A percentile compares a stretch with the other conserved stretches of the same genome.
These are phyloP conservation scores for Epinotia nisella DNA, from an alignment of 2,888 invertebrate genomes.

Conservation along the genomic window DNA sequence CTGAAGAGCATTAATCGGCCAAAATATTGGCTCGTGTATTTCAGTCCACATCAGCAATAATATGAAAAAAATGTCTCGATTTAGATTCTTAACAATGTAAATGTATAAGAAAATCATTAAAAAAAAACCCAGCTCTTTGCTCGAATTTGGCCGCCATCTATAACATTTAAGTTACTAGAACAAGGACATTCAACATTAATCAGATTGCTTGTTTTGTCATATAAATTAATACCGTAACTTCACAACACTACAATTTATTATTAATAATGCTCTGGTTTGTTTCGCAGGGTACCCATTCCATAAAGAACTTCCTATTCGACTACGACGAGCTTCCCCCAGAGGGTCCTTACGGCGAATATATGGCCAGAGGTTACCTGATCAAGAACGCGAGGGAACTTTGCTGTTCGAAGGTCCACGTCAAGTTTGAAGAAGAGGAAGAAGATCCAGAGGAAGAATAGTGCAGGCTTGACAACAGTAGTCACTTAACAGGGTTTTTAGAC, in stretches of 20 bases:
- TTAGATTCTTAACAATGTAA: no score
- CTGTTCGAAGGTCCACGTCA: slow-evolving; percentile 46
- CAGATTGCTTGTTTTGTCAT: neutral
- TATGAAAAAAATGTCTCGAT: no score
- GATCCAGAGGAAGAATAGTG: neutral
- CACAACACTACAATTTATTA: neutral
- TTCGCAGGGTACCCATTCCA: slow-evolving; percentile 56
- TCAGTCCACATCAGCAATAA: no score
- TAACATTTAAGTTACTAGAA: neutral
- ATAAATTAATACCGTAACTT: neutral
- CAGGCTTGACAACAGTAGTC: slow-evolving; percentile 6
- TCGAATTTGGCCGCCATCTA: neutral
- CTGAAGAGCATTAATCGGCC: no score
- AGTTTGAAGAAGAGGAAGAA: slow-evolving; percentile 52
- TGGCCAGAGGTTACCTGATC: slow-evolving; percentile 51
- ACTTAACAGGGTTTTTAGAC: no score
- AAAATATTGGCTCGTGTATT: no score
- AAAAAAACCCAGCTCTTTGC: no score
- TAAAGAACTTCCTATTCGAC: slow-evolving; percentile 59
- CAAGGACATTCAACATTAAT: neutral
- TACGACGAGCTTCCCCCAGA: slow-evolving; percentile 59
- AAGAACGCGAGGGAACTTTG: slow-evolving; percentile 51
- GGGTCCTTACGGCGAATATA: slow-evolving; percentile 59
- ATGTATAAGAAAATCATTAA: no score
- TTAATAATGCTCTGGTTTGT: neutral